Base-by-base conservation (phyloP, 2,888 invertebrate genomes). In the Podabrus alpinus region DNA sequence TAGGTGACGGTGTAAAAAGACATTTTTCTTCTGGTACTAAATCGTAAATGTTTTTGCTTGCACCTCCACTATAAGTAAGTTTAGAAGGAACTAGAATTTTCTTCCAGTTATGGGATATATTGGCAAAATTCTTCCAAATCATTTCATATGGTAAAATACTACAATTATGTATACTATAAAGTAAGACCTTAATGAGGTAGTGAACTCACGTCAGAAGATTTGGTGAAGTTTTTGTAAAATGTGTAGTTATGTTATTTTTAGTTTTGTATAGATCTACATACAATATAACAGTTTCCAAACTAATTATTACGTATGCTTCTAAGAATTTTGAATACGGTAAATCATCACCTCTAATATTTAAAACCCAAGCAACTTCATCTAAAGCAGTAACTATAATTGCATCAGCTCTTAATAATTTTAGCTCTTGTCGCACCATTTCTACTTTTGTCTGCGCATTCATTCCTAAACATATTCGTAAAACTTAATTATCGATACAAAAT, bases 331-430 rank as follows among this genome's bases (percentile, higher is more conserved):
- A 94, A 85, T 92, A 93, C 0, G 93, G 93, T 77, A 95, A 89
- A 87, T 97, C 97, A 73, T 91, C 88, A 0, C 96, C 97, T 13
- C 97, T 90, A 16, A 97, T 91, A 85, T 97, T 97, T 45, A 97
- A 89, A 29, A 97, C 87, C 94, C 97, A 97, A 0, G 96, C 95
- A 62, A 94, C 92, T 86, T 97, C 97, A 81, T 97, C 96, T 71
- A 97, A 87, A 0, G 95, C 93, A 0, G 96, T 95, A 13, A 97
- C 90, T 24, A 97, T 90, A 89, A 96, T 92, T 0, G 95, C 94
- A 80, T 94, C 93, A 0, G 91, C 93, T 0, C 90, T 90, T 16
- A 89, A 86, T 3, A 88, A 86, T 15, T 87, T 86, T 82, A 97
- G 88, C 77, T 92, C 91, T 3, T 88, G 85, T 9, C 96, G 90